These are phyloP conservation scores for Egretta garzetta DNA, from an alignment of 2,113 vertebrate genomes.

Conservation along the genomic window DNA sequence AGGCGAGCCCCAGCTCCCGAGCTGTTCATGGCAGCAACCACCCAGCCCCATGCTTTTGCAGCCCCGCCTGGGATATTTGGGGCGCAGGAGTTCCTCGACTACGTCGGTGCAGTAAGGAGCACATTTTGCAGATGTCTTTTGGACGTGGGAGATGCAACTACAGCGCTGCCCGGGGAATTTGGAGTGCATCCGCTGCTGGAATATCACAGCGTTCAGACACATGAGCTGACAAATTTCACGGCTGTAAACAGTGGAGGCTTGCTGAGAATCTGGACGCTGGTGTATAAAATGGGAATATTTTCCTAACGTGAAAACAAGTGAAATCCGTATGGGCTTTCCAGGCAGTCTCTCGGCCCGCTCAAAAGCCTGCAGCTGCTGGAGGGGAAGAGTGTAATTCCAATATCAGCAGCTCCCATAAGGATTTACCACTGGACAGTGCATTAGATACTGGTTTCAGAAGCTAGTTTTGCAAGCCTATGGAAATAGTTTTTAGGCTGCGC, in stretches of 20 bases:
- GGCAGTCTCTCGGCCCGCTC: not conserved
- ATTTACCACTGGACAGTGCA: slow-evolving; percentile 43
- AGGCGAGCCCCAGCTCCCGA: not conserved
- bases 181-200: not conserved
- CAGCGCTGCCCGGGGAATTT: slow-evolving; percentile 31
- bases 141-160: not conserved
- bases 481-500: slow-evolving; percentile 52
- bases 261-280: slow-evolving; percentile 43
- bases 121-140: slow-evolving; percentile 18
- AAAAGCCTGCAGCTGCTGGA: slow-evolving; percentile 44
- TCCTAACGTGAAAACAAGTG: slow-evolving; percentile 22
- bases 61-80: not conserved
- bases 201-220: slow-evolving; percentile 20
- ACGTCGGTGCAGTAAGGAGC: not conserved
- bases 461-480: slow-evolving; percentile 56
- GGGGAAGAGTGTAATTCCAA: not conserved
- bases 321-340: not conserved
- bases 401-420: slow-evolving; percentile 15
- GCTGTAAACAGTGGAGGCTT: slow-evolving; percentile 57
- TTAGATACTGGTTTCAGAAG: slow-evolving; percentile 25
- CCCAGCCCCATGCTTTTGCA: not conserved
- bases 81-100: not conserved
- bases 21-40: not conserved
- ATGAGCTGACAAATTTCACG: slow-evolving; percentile 49
- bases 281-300: slow-evolving; percentile 14